Evolutionary conservation across 2,797 vertebrate species (phyloP).

Genomic region (Tokudaia tokunoshimensis): DNA sequence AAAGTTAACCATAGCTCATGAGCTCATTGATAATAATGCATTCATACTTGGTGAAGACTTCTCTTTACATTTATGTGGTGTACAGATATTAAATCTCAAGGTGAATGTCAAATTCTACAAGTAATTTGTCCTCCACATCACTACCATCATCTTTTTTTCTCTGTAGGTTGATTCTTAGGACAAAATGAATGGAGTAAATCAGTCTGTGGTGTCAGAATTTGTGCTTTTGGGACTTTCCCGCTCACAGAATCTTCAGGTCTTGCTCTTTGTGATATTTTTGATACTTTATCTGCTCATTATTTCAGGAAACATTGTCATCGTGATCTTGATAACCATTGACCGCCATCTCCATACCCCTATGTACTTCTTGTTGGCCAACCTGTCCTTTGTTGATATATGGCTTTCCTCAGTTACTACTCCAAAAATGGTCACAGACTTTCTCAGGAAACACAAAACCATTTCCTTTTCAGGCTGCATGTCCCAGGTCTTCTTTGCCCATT

Average conservation of each 20-base stretch:
- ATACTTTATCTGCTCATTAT: constrained; percentile 74
- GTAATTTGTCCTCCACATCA: background rate
- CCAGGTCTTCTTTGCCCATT: constrained; percentile 77
- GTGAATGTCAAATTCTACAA: background rate
- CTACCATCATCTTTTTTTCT: background rate
- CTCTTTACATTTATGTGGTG: background rate
- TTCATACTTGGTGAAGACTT: background rate
- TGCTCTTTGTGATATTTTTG: constrained; percentile 65
- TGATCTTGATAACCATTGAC: constrained; percentile 72
- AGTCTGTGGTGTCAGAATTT: constrained; percentile 76
- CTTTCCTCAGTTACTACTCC: constrained; percentile 81
- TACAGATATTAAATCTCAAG: background rate
- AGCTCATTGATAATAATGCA: background rate
- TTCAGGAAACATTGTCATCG: constrained; percentile 70
- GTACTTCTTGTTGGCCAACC: constrained; percentile 81
- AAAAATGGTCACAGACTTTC: constrained; percentile 76
- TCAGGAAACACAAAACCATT: constrained; percentile 75
- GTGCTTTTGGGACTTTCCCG: constrained; percentile 76
- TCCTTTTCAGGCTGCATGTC: constrained; percentile 79
- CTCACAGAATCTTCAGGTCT: constrained; percentile 30
- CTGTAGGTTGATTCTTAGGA: background rate
- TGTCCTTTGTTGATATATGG: constrained; percentile 81
- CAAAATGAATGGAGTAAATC: constrained; percentile 69
- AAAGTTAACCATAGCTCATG: background rate
- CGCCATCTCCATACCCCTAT: constrained; percentile 78